Evolutionary conservation across 1,140 invertebrate species (phyloP).

Genomic region (Luehdorfia chinensis): DNA sequence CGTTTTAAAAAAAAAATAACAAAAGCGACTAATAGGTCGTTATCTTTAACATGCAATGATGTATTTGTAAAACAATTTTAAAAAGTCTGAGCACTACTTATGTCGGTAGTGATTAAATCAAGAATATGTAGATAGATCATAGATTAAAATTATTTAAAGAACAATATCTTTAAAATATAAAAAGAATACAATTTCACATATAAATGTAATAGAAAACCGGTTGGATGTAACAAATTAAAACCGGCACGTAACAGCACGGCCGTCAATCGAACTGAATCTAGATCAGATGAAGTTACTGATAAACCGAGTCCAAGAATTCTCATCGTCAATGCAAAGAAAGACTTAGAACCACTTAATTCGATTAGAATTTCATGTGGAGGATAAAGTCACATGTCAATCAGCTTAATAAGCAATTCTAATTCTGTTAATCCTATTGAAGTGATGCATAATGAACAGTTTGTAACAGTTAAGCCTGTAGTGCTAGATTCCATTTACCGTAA

Average conservation of each 20-base stretch:
- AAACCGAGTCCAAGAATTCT: conserved; percentile 25
- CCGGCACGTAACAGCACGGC: conserved; percentile 30
- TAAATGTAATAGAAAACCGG: conserved; percentile 29
- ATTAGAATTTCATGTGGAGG: conserved; percentile 56
- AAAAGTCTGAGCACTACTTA: no score
- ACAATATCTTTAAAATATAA: no score
- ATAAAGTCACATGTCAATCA: conserved; percentile 63
- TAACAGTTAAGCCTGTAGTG: conserved; percentile 17
- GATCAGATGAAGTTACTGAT: conserved; percentile 35
- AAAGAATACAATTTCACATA: no score
- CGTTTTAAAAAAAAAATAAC: no score
- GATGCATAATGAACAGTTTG: conserved; percentile 40
- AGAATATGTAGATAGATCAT: no score
- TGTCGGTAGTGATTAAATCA: no score
- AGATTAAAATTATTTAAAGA: no score
- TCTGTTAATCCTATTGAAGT: conserved; percentile 55
- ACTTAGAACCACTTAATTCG: conserved; percentile 29
- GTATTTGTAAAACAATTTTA: no score
- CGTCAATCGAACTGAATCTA: conserved; percentile 36
- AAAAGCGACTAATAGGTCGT: no score
- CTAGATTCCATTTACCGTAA: conserved; percentile 14
- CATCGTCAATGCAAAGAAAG: conserved; percentile 20
- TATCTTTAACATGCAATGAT: no score
- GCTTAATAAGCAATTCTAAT: conserved; percentile 69
- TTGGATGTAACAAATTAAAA: conserved; percentile 42